phyloP scores from a whole-genome alignment of 2,113 vertebrate species.

The Oncorhynchus clarkii region DNA sequence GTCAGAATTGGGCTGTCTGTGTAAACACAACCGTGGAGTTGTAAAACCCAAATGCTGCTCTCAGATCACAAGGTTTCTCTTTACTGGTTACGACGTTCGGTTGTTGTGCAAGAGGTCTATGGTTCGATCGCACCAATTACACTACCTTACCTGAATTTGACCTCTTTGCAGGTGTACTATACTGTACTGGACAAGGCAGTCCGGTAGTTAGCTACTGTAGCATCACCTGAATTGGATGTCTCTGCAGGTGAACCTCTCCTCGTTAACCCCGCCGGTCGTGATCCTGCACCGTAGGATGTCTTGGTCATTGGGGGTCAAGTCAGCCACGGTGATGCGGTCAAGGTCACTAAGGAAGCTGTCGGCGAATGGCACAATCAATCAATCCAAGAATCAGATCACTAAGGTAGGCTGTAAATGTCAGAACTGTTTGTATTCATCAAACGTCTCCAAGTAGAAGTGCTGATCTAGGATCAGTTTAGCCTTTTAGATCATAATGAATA shows the following conservation, averaged over 20 bases:
- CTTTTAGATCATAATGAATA: no score
- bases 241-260: conserved; percentile 94
- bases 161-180: conserved; percentile 92
- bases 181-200: conserved; percentile 81
- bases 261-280: conserved; percentile 97
- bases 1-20: no score
- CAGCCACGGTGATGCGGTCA: conserved; percentile 83
- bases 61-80: no score
- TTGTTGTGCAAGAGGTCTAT: background rate
- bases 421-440: no score
- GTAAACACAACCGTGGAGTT: no score
- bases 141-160: conserved; percentile 86
- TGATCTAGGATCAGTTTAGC: no score
- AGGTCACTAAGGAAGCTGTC: conserved; percentile 88
- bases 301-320: conserved; percentile 90
- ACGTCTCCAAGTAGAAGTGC: no score
- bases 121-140: no score
- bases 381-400: conserved; percentile 72
- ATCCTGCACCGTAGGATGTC: conserved; percentile 94
- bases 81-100: background rate
- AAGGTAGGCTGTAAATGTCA: conserved; percentile 79
- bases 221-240: conserved; percentile 91
- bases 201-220: conserved; percentile 91
- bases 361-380: conserved; percentile 15
- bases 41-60: no score